Base-by-base conservation (phyloP, 2,888 invertebrate genomes). In the Eupithecia abbreviata region DNA sequence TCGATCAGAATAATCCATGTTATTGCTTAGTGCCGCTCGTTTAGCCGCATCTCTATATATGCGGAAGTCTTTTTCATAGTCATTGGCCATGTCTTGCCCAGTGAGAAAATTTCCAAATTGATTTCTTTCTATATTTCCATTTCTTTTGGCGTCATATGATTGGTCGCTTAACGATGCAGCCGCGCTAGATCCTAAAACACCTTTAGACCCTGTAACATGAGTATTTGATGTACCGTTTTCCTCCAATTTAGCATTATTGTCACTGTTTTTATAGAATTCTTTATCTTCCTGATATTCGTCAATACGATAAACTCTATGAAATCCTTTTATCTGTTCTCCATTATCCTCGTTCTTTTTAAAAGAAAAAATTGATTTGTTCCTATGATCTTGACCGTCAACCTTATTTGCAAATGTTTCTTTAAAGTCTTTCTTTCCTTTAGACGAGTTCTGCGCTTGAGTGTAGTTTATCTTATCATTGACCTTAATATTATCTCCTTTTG, bases 211-310 rank as follows among this genome's bases (percentile, higher is more conserved):
- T 66, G 91, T 91, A 9, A 83, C 75, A 71, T 90, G 87, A 51
- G 83, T 77, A 49, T 87, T 85, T 5, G 88, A 85, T 78, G 80
- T 84, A 9, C 88, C 91, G 4, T 83, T 89, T 78, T 93, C 92
- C 79, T 90, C 86, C 15, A 84, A 84, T 69, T 87, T 85, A 68
- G 84, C 83, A 70, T 81, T 90, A 58, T 87, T 91, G 72, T 90
- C 89, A 30, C 85, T 90, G 80, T 93, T 92, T 79, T 93, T 92
- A 79, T 86, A 93, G 79, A 92, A 93, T 76, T 94, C 92, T 58
- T 93, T 91, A 74, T 93, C 91, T 83, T 93, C 92, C 78, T 90
- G 88, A 84, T 92, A 94, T 81, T 94, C 93, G 76, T 94, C 92
- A 80, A 93, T 94, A 79, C 92, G 92, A 80, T 93, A 93, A 42